Evolutionary conservation across 2,888 invertebrate species (phyloP), one percentile per base, ranked within the genome.

Genomic region (Leuctra nigra): DNA sequence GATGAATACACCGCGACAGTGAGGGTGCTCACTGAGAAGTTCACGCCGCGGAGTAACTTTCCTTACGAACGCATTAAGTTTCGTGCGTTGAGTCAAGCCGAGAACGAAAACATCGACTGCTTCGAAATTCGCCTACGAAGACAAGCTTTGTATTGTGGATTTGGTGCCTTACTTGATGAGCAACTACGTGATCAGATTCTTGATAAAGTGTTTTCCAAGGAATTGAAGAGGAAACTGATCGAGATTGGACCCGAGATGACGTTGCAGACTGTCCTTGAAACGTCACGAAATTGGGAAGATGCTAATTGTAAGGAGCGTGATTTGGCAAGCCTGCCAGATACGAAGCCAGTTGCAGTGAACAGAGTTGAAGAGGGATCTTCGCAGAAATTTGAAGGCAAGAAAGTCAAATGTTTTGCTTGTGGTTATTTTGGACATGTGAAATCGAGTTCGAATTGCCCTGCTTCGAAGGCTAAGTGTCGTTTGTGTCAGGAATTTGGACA

Each of bases 41-140:
- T 47, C 24, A 47, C 24, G 16, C 47, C 47, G 4, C 4, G 20
- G 4, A 22, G 23, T 6, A 47, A 47, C 24, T 23, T 22, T 23
- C 47, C 47, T 4, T 47, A 47, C 13, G 47, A 47, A 24, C 11
- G 47, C 11, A 47, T 47, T 6, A 22, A 47, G 24, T 47, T 47
- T 25, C 23, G 47, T 3, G 23, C 47, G 2, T n/a, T 47, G 23
- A 14, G 13, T 2, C 47, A 47, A 47, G 24, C 22, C 22, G 47
- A 20, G 4, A 13, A 24, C 2, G 47, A 47, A 25, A 24, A 23
- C 3, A 24, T 47, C 11, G 24, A 47, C 13, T 23, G 3, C 4
- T 47, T 47, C 24, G 47, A 20, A 16, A 16, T 20, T 23, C 22
- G 47, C n/a, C 24, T 47, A n/a, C 2, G 47, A n/a, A 7, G 13